Evolutionary conservation across 2,888 invertebrate species (phyloP).

Genomic region (Ferrisia virgata): DNA sequence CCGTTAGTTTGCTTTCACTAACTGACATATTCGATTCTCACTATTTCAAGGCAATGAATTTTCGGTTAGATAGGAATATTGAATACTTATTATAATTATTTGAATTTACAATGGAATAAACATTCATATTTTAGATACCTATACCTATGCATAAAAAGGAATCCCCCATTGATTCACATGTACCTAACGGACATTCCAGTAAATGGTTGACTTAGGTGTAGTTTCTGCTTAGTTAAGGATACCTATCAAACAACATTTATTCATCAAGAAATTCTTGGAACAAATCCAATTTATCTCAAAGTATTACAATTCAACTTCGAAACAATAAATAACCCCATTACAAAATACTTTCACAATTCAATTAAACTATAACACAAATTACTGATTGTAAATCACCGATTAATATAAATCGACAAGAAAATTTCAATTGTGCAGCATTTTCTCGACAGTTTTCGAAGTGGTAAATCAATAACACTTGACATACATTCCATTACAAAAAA

Average conservation of each 20-base stretch:
- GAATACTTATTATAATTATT: too few relatives aligned
- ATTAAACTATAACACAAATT: conserved; percentile 2
- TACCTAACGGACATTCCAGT: not conserved
- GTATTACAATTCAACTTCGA: not conserved
- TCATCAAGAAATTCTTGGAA: conserved; percentile 8
- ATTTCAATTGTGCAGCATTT: not conserved
- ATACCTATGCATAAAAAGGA: too few relatives aligned
- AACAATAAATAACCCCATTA: not conserved
- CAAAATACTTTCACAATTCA: not conserved
- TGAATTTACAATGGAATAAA: too few relatives aligned
- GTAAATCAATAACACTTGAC: conserved; percentile 20
- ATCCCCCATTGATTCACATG: too few relatives aligned
- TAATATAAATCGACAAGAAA: not conserved
- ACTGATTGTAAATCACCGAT: not conserved
- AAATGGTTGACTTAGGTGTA: not conserved
- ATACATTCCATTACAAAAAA: not conserved
- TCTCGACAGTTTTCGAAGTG: not conserved
- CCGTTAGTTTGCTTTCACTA: too few relatives aligned
- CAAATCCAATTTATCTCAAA: not conserved
- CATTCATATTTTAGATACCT: too few relatives aligned
- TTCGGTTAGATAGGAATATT: too few relatives aligned
- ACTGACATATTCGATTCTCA: too few relatives aligned
- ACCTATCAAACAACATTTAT: not conserved
- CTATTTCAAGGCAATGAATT: too few relatives aligned
- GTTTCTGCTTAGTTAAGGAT: not conserved